Base-by-base conservation (phyloP, 2,888 invertebrate species). In the Amblyteles armatorius region DNA sequence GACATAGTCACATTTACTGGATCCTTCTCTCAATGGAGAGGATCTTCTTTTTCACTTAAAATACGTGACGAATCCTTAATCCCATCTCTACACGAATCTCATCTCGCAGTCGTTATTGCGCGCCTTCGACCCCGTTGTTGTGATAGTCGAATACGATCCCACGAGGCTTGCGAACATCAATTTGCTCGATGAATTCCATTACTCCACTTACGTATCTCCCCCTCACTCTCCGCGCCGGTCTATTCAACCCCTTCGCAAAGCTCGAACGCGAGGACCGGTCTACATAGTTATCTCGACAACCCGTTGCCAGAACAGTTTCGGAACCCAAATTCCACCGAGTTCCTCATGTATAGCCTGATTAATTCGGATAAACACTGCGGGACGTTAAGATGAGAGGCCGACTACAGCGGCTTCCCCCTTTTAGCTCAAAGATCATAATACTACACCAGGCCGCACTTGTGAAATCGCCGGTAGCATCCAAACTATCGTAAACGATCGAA, bases 301-400 rank as follows among this genome's bases (percentile, higher is more conserved):
- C 52, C 52, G 57, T 19, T 11, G 19, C 22, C 48, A 69, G 55
- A 65, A 57, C 48, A 19, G 73, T 52, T 84, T 81, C 50, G 22
- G 22, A 81, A 22, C 22, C 16, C 26, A 55, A 50, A 78, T 84
- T 78, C 68, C 84, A 22, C 26, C 57, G 57, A 11, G 26, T 57
- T 57, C 57, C 26, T 26, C 9, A 9, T 19, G 13, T 26, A 26
- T 55, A 33, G 22, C 40, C 13, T 57, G 65, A 83, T 79, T 76
- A 71, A 83, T 79, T 76, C 69, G 76, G 55, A 74, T 79, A 79
- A 76, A 65, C 67, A 76, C 29, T 16, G 52, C 48, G 48, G 40
- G 52, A 33, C 57, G 65, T 71, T 13, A n/a, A 69, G 44, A 33
- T 60, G 22, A 36, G 60, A 22, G n/a, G 55, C 72, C 65, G 68